Conservation (phyloP, 2,113 vertebrate species). For the Todiramphus chloris region DNA sequence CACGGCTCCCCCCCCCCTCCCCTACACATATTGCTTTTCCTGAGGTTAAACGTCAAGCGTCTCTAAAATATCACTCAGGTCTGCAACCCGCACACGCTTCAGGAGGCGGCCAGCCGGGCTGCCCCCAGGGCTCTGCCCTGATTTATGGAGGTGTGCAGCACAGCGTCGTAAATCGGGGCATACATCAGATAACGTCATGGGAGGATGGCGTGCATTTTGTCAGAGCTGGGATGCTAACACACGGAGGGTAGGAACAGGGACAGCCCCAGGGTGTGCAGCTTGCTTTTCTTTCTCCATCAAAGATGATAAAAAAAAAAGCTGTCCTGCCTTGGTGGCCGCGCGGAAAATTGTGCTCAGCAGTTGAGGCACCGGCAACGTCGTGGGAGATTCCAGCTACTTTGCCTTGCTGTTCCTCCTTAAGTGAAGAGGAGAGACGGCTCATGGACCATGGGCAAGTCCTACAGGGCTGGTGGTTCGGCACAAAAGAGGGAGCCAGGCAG, state of each 20-base stretch:
- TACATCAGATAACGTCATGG: background rate
- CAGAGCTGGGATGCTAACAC: background rate
- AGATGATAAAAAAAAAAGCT: background rate
- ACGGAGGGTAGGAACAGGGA: background rate
- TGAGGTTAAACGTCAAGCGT: slow-evolving; percentile 41
- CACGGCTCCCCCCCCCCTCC: background rate
- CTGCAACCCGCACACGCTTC: background rate
- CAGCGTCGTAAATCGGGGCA: background rate
- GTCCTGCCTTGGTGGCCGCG: background rate
- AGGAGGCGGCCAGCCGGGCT: background rate
- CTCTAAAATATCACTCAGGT: slow-evolving; percentile 39
- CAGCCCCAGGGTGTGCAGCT: background rate
- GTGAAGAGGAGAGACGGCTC: background rate
- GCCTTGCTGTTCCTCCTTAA: background rate
- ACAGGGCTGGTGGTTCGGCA: background rate
- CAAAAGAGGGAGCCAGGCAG: slow-evolving; percentile 18
- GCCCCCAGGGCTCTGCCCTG: background rate
- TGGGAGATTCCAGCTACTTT: background rate
- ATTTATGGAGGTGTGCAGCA: slow-evolving; percentile 9
- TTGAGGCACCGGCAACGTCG: background rate
- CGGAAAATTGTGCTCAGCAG: background rate
- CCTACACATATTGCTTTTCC: background rate
- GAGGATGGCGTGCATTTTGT: background rate
- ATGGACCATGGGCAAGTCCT: background rate
- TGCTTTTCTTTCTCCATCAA: background rate